Evolutionary conservation across 2,888 invertebrate genomes (phyloP).

Genomic region (Adelphocoris suturalis): DNA sequence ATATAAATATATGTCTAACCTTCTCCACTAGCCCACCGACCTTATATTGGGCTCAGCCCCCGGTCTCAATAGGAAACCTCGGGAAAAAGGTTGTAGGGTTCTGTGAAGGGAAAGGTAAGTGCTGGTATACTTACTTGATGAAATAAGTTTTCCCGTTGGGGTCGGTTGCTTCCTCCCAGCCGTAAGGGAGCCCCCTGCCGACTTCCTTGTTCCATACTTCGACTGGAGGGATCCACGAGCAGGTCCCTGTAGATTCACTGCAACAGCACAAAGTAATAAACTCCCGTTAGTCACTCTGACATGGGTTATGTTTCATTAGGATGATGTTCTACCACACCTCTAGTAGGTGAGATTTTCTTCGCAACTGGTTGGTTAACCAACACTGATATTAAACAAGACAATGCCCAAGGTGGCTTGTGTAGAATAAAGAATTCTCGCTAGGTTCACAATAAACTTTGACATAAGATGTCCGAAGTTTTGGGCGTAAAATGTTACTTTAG

Average conservation of each 20-base stretch:
- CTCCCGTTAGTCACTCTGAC: neutral
- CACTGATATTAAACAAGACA: no score
- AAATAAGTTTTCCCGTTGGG: constrained; percentile 88
- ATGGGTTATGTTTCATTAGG: neutral
- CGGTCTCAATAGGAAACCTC: neutral
- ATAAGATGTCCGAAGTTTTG: no score
- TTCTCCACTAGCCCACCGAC: neutral
- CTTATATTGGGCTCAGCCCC: constrained; percentile 7
- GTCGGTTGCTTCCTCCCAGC: constrained; percentile 94
- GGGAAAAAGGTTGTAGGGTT: constrained; percentile 6
- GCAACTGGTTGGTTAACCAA: neutral
- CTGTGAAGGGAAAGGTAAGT: neutral
- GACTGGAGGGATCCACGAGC: constrained; percentile 93
- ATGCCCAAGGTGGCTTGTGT: no score
- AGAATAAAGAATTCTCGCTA: no score
- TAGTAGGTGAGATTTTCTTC: neutral
- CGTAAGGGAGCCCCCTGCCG: constrained; percentile 87
- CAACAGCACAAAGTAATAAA: constrained; percentile 78
- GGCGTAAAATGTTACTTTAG: no score
- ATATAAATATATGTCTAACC: neutral
- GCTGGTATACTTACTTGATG: constrained; percentile 85
- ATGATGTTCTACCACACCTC: neutral
- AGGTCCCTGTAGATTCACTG: constrained; percentile 90
- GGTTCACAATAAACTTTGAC: no score
- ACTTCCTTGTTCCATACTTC: constrained; percentile 86